phyloP scores from a whole-genome alignment of 2,888 invertebrate genomes.

The Hirudinaria manillensis region DNA sequence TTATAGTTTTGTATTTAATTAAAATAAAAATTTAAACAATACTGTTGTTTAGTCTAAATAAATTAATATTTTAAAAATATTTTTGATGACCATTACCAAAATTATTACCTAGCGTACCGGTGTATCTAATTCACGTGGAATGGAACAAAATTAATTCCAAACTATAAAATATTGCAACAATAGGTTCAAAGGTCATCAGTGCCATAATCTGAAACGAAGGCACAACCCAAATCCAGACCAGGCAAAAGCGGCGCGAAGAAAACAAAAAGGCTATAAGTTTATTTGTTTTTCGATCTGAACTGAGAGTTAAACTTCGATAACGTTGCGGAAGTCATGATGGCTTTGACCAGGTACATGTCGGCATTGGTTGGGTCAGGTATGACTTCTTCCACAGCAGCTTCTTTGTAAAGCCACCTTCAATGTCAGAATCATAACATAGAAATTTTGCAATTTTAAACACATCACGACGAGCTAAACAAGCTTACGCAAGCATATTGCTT shows the following conservation, averaged over 20 bases:
- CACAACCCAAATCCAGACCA: neutral
- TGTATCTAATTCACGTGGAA: neutral
- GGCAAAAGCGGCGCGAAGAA: neutral
- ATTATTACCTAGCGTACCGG: too few relatives aligned
- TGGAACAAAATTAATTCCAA: neutral
- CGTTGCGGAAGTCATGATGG: constrained; percentile 60
- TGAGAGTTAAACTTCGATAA: constrained; percentile 59
- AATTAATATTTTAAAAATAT: too few relatives aligned
- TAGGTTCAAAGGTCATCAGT: neutral
- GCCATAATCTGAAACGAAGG: neutral
- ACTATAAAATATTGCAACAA: neutral
- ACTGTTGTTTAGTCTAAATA: too few relatives aligned
- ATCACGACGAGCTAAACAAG: neutral
- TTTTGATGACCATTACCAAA: too few relatives aligned
- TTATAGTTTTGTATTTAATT: neutral
- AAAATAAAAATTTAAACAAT: neutral
- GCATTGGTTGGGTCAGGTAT: constrained; percentile 57
- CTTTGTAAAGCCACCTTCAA: constrained; percentile 63
- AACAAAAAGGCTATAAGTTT: neutral
- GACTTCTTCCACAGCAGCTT: constrained; percentile 60
- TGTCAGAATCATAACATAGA: too few relatives aligned
- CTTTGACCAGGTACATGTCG: constrained; percentile 60
- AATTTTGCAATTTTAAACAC: constrained; percentile 10
- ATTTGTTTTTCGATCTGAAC: constrained; percentile 39
- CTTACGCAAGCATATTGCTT: constrained; percentile 45